phyloP scores from a whole-genome alignment of 2,797 vertebrate species.

The Odontamblyopus rebecca region DNA sequence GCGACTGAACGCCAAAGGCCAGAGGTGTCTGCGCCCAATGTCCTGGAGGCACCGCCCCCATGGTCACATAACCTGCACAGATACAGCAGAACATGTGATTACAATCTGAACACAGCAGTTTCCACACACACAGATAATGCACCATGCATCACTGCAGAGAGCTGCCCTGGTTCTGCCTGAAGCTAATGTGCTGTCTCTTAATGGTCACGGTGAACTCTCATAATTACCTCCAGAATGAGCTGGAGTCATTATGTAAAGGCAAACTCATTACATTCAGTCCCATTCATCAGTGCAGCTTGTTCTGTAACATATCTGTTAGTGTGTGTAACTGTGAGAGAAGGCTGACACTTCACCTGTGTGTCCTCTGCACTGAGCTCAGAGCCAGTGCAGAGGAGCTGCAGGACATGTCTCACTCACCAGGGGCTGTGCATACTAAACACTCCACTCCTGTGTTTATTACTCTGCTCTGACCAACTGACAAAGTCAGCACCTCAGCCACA shows the following conservation, averaged over 20 bases:
- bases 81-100: constrained; percentile 14
- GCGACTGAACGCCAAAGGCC: constrained; percentile 93
- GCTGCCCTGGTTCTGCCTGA: constrained; percentile 65
- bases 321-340: constrained; percentile 17
- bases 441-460: constrained; percentile 36
- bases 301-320: constrained; percentile 44
- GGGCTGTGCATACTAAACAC: constrained; percentile 20
- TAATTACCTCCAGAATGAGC: constrained; percentile 68
- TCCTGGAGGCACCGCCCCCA: constrained; percentile 95
- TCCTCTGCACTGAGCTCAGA: neutral
- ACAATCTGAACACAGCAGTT: constrained; percentile 28
- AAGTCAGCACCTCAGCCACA: constrained; percentile 37
- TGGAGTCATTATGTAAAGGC: constrained; percentile 59
- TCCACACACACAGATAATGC: constrained; percentile 44
- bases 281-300: constrained; percentile 56
- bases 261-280: constrained; percentile 65
- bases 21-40: constrained; percentile 94
- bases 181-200: constrained; percentile 67
- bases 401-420: constrained; percentile 8
- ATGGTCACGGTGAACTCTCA: constrained; percentile 63
- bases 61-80: constrained; percentile 93
- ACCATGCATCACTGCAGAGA: constrained; percentile 55
- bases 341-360: constrained; percentile 37
- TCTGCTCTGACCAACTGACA: constrained; percentile 23
- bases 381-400: neutral